Evolutionary conservation across 2,797 vertebrate genomes (phyloP).

Genomic region (Hemitrygon akajei): DNA sequence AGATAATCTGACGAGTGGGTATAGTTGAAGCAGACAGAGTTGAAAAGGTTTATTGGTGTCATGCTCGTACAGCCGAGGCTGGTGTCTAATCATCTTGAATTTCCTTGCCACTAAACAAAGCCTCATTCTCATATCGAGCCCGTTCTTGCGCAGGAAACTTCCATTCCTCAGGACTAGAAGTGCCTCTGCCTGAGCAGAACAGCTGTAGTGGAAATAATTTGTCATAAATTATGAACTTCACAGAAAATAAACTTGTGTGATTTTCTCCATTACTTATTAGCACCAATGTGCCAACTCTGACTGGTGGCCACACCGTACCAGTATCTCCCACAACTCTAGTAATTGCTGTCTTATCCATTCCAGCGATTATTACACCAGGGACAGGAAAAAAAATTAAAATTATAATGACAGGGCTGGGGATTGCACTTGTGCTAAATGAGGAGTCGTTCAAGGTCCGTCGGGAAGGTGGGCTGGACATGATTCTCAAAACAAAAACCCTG

Average conservation of each 20-base stretch:
- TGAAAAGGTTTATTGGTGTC: too few species aligned
- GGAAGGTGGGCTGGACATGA: not conserved
- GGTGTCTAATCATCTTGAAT: too few species aligned
- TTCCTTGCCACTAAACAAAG: too few species aligned
- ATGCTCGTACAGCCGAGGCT: too few species aligned
- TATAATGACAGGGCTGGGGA: not conserved
- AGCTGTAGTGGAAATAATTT: not conserved
- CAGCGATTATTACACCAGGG: not conserved
- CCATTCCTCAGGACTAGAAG: too few species aligned
- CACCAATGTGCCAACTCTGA: not conserved
- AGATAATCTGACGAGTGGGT: too few species aligned
- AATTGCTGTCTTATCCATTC: not conserved
- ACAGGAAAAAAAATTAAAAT: not conserved
- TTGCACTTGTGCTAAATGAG: not conserved
- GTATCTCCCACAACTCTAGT: not conserved
- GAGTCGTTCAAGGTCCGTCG: not conserved
- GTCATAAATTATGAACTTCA: not conserved
- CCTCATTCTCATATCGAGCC: too few species aligned
- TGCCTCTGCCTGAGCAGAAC: too few species aligned
- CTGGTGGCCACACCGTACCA: not conserved
- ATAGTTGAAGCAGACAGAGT: too few species aligned
- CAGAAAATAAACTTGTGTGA: not conserved
- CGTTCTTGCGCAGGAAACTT: too few species aligned
- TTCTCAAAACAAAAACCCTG: not conserved
- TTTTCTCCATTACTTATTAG: not conserved